Evolutionary conservation across 2,888 invertebrate genomes (phyloP).

Genomic region (Drosophila hamatofila): DNA sequence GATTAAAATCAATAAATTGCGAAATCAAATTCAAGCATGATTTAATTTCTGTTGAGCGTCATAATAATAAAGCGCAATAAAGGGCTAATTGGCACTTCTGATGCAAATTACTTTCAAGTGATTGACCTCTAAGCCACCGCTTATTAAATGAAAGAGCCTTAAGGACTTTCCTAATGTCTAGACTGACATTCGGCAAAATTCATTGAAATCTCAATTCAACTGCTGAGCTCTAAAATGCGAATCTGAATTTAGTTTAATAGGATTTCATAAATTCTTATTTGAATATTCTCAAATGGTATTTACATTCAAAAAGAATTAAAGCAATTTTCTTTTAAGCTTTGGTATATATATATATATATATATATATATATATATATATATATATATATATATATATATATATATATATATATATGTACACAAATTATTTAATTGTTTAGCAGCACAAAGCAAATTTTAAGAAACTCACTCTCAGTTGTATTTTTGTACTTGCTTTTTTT

Average conservation of each 20-base stretch:
- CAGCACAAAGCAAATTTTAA: background rate
- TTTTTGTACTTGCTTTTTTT: background rate
- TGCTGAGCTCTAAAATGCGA: background rate
- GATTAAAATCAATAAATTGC: background rate
- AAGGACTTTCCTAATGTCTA: background rate
- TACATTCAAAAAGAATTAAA: too few species aligned
- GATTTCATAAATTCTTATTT: background rate
- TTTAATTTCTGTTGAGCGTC: slow-evolving; percentile 5
- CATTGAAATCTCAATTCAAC: background rate
- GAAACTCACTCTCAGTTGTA: background rate
- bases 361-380: too few species aligned
- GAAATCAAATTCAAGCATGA: slow-evolving; percentile 3
- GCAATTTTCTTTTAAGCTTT: too few species aligned
- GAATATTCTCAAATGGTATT: too few species aligned
- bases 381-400: too few species aligned
- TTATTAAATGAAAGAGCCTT: background rate
- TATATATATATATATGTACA: too few species aligned
- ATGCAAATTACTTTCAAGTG: background rate
- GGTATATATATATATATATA: too few species aligned
- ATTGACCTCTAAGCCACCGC: background rate
- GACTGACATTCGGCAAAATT: background rate
- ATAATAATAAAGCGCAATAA: background rate
- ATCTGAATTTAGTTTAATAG: background rate
- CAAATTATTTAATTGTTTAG: background rate
- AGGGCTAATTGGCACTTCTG: background rate